Evolutionary conservation across 2,797 vertebrate genomes (phyloP).

Genomic region (Malurus splendens): DNA sequence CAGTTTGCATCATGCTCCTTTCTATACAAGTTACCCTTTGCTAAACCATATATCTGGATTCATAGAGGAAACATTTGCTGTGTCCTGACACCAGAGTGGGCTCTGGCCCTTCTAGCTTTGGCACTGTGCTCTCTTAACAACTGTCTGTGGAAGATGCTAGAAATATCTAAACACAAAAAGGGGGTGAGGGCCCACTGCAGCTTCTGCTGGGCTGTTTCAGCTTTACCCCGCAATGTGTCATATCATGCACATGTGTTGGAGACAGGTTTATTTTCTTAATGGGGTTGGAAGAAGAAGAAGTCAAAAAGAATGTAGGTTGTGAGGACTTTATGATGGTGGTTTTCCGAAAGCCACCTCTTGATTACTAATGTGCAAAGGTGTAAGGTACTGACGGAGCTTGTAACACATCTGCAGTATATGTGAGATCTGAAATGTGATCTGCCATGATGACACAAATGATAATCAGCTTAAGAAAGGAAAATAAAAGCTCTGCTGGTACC

Average conservation of each 20-base stretch:
- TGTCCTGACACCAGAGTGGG: background rate
- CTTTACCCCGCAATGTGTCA: background rate
- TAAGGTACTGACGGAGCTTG: background rate
- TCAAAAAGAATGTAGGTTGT: background rate
- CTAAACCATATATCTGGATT: background rate
- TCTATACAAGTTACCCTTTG: background rate
- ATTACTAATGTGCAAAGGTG: background rate
- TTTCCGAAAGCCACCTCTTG: background rate
- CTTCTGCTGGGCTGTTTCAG: background rate
- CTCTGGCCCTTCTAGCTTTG: background rate
- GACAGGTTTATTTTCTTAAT: background rate
- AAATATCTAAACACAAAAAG: background rate
- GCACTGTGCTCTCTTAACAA: background rate
- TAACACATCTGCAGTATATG: background rate
- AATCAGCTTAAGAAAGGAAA: background rate
- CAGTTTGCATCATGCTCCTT: background rate
- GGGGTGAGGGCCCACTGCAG: background rate
- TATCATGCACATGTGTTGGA: background rate
- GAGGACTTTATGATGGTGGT: background rate
- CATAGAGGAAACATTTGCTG: background rate
- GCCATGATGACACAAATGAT: background rate
- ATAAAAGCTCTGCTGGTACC: background rate
- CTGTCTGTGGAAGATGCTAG: background rate
- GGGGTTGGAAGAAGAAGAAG: background rate
- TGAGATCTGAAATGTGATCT: background rate